phyloP scores from a whole-genome alignment of 2,797 vertebrate genomes.

The Cirrhinus mrigala region DNA sequence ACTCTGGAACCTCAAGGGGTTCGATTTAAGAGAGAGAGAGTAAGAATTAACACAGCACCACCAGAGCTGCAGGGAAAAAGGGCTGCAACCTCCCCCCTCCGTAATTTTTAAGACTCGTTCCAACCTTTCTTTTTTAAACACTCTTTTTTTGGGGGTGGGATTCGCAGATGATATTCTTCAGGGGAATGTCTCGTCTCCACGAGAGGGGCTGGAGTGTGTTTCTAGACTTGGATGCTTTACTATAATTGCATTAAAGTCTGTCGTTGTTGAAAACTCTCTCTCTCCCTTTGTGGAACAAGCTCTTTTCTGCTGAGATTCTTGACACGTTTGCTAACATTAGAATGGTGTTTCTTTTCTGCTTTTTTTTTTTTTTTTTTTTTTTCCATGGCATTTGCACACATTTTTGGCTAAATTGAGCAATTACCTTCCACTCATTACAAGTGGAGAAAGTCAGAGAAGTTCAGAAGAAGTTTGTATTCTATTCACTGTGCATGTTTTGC shows the following conservation, averaged over 20 bases:
- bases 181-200: conserved; percentile 45
- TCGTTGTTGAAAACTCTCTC: conserved; percentile 56
- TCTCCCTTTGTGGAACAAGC: conserved; percentile 44
- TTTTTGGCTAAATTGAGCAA: conserved; percentile 58
- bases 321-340: conserved; percentile 33
- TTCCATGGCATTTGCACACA: conserved; percentile 40
- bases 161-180: conserved; percentile 57
- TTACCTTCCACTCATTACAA: conserved; percentile 58
- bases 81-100: conserved; percentile 62
- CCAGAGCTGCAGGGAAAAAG: conserved; percentile 51
- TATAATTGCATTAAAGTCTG: conserved; percentile 61
- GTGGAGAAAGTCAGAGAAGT: conserved; percentile 56
- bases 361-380: conserved; percentile 13
- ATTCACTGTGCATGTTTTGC: conserved; percentile 44
- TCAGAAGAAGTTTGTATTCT: conserved; percentile 60
- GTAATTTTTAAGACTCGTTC: conserved; percentile 54
- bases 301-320: conserved; percentile 49
- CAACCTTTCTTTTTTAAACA: conserved; percentile 58
- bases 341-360: conserved; percentile 5
- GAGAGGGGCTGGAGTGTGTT: conserved; percentile 47
- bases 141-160: conserved; percentile 51
- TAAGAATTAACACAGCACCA: conserved; percentile 53
- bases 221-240: conserved; percentile 54
- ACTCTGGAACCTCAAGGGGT: conserved; percentile 74
- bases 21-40: conserved; percentile 70